Evolutionary conservation across 2,888 invertebrate species (phyloP).

Genomic region (Pyrochroa serraticornis): DNA sequence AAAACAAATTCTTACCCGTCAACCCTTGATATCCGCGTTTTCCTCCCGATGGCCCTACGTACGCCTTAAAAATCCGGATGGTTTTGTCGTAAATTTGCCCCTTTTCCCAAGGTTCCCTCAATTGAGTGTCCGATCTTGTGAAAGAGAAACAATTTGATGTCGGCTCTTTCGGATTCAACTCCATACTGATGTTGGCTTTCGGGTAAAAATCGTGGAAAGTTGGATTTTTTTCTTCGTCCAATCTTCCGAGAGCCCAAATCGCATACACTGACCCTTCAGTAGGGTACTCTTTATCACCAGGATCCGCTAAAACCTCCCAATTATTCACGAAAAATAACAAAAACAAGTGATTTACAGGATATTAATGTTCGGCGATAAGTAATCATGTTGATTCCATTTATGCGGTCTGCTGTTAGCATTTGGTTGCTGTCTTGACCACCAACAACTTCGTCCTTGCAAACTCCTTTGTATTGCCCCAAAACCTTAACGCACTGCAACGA

Average conservation of each 20-base stretch:
- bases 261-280: conserved; percentile 66
- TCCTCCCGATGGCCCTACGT: conserved; percentile 85
- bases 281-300: conserved; percentile 75
- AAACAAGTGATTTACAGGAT: conserved; percentile 64
- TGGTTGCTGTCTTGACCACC: conserved; percentile 85
- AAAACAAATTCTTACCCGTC: conserved; percentile 60
- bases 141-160: conserved; percentile 78
- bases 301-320: conserved; percentile 66
- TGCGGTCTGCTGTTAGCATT: conserved; percentile 73
- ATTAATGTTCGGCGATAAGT: conserved; percentile 78
- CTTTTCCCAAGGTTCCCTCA: conserved; percentile 64
- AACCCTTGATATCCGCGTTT: conserved; percentile 77
- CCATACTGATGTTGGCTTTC: conserved; percentile 70
- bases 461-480: conserved; percentile 83
- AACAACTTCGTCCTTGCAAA: conserved; percentile 82
- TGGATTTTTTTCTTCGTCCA: conserved; percentile 79
- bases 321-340: neutral
- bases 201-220: conserved; percentile 84
- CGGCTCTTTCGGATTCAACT: conserved; percentile 69
- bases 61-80: conserved; percentile 78
- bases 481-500: conserved; percentile 78
- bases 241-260: conserved; percentile 84
- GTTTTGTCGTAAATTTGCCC: conserved; percentile 71
- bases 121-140: conserved; percentile 58
- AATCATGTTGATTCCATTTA: conserved; percentile 78